Evolutionary conservation across 2,113 vertebrate species (phyloP).

Genomic region (Prolemur simus): DNA sequence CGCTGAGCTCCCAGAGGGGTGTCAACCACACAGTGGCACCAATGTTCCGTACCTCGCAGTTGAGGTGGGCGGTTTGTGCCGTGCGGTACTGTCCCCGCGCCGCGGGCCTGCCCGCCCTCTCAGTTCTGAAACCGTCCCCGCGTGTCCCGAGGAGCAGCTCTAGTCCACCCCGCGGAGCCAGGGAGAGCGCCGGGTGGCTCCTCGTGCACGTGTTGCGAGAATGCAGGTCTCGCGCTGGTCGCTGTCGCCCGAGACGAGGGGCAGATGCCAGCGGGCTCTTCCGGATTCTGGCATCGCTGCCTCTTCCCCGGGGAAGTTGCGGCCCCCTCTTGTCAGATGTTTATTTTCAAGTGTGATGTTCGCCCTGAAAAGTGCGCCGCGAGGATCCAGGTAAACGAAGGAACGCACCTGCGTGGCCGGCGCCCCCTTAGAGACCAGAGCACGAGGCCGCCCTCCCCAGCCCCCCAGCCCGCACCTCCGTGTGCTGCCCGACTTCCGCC

Average conservation of each 20-base stretch:
- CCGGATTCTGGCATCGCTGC: neutral
- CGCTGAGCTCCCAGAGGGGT: neutral
- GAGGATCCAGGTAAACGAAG: neutral
- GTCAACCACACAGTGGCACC: neutral
- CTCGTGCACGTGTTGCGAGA: neutral
- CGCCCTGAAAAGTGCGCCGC: neutral
- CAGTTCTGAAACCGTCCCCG: neutral
- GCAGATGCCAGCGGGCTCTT: neutral
- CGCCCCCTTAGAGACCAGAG: neutral
- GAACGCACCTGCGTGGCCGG: accelerated
- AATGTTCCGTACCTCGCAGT: accelerated
- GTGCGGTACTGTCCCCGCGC: accelerated
- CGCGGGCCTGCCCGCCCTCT: accelerated
- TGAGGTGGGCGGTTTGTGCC: accelerated
- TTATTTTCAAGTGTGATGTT: neutral
- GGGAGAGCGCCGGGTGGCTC: neutral
- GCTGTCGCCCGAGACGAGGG: neutral
- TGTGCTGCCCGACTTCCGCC: too few species aligned
- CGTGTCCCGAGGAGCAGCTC: neutral
- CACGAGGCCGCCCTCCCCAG: accelerated
- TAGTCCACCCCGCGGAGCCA: neutral
- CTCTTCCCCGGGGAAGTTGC: neutral
- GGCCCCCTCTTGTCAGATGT: neutral
- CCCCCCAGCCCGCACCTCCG: accelerated
- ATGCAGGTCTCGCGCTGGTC: neutral